phyloP scores from a whole-genome alignment of 2,888 invertebrate genomes.

The Acronicta psi region DNA sequence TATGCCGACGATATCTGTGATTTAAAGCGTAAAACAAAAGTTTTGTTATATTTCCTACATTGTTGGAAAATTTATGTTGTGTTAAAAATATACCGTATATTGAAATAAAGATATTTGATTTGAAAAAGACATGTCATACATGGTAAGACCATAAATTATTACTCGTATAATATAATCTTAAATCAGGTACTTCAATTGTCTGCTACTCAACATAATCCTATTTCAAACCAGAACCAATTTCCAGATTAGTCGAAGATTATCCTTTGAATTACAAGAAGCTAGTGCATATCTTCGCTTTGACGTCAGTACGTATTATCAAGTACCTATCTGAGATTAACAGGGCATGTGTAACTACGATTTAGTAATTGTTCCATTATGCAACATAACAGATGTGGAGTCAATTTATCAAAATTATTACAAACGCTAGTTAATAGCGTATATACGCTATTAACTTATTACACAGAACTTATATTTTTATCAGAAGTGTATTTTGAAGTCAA shows the following conservation, averaged over 20 bases:
- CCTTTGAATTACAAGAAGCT: slow-evolving; percentile 23
- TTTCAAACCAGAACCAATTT: slow-evolving; percentile 38
- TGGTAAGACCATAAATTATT: too few species aligned
- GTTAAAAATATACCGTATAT: too few species aligned
- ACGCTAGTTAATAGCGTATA: too few species aligned
- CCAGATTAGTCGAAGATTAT: slow-evolving; percentile 23
- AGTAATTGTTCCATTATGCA: too few species aligned
- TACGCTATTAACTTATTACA: too few species aligned
- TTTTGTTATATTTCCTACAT: slow-evolving; percentile 4
- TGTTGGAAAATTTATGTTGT: neutral
- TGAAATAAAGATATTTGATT: too few species aligned
- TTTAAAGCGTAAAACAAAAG: slow-evolving; percentile 5
- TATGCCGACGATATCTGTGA: slow-evolving; percentile 9
- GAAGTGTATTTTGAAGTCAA: too few species aligned
- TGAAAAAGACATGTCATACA: neutral
- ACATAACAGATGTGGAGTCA: too few species aligned
- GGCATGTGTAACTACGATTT: slow-evolving; percentile 18
- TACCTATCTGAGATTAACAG: slow-evolving; percentile 26
- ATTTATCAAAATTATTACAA: too few species aligned
- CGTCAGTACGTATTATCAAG: slow-evolving; percentile 29
- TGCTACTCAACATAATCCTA: slow-evolving; percentile 28
- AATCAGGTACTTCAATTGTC: neutral
- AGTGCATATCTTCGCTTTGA: slow-evolving; percentile 28
- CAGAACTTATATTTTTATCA: too few species aligned
- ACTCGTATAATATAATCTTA: neutral